Percentiles rank a stretch among this genome's conserved stretches.
Conservation (phyloP, 1,140 invertebrate species). For the Rhizoglyphus robini region DNA sequence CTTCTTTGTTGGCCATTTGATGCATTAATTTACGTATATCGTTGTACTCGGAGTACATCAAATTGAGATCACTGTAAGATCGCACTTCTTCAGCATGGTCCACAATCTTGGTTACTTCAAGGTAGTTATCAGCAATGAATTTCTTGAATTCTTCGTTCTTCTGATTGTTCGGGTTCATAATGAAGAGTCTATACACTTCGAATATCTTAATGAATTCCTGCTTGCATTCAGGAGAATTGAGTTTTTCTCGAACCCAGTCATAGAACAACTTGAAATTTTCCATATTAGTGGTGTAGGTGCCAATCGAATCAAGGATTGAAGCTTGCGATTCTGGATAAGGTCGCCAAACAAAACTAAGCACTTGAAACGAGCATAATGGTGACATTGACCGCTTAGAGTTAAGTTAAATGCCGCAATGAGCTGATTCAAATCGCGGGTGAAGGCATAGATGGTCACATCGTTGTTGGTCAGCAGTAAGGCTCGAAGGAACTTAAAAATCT, state of each 20-base stretch:
- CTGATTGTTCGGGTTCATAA: background rate
- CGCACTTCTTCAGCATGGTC: background rate
- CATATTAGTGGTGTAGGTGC: conserved; percentile 4
- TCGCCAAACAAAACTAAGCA: background rate
- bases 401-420: background rate
- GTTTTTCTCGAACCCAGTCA: background rate
- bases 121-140: background rate
- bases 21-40: background rate
- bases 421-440: background rate
- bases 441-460: conserved; percentile 4
- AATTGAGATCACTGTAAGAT: background rate
- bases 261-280: conserved; percentile 5
- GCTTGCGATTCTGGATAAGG: conserved; percentile 2
- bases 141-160: background rate
- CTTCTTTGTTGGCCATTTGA: background rate
- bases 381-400: background rate
- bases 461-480: background rate
- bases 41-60: background rate
- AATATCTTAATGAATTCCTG: background rate
- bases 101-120: background rate
- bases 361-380: background rate
- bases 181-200: background rate
- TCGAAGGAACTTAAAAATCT: background rate
- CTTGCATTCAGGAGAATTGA: background rate
- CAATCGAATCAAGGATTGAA: background rate